phyloP scores from a whole-genome alignment of 2,888 invertebrate species.

The Eilema caniola region DNA sequence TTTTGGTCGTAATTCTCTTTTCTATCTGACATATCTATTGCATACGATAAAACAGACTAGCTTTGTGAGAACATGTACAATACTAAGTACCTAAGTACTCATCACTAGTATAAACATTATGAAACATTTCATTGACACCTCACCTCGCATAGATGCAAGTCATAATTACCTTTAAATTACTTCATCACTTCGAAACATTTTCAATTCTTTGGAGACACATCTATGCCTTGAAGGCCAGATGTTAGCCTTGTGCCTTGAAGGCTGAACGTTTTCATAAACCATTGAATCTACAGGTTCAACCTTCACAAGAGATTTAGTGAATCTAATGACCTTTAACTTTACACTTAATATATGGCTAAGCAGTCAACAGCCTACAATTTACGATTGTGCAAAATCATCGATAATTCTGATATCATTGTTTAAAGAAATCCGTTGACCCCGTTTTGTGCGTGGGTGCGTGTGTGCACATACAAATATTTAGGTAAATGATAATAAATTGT shows the following conservation, averaged over 20 bases:
- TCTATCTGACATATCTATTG: too few relatives aligned
- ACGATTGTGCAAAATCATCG: slow-evolving; percentile 19
- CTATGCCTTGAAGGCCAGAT: not conserved
- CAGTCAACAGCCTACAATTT: slow-evolving; percentile 3
- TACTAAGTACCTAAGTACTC: not conserved
- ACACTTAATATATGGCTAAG: slow-evolving; percentile 3
- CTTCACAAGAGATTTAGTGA: not conserved
- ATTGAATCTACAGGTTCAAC: not conserved
- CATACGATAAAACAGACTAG: too few relatives aligned
- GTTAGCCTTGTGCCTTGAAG: too few relatives aligned
- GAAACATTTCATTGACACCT: not conserved
- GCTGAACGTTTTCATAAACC: not conserved
- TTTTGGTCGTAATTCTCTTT: too few relatives aligned
- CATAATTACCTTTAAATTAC: not conserved
- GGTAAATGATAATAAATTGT: not conserved
- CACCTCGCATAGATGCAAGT: not conserved
- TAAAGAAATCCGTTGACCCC: slow-evolving; percentile 1
- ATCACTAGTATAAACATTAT: not conserved
- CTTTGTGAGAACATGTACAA: not conserved
- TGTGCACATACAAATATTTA: not conserved
- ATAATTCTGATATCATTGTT: slow-evolving; percentile 9
- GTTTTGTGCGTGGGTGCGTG: not conserved
- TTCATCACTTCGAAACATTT: not conserved
- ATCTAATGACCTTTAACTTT: slow-evolving; percentile 8
- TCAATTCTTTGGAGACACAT: not conserved